Evolutionary conservation across 2,888 invertebrate genomes (phyloP).

Genomic region (Lycocerus yunnanus): DNA sequence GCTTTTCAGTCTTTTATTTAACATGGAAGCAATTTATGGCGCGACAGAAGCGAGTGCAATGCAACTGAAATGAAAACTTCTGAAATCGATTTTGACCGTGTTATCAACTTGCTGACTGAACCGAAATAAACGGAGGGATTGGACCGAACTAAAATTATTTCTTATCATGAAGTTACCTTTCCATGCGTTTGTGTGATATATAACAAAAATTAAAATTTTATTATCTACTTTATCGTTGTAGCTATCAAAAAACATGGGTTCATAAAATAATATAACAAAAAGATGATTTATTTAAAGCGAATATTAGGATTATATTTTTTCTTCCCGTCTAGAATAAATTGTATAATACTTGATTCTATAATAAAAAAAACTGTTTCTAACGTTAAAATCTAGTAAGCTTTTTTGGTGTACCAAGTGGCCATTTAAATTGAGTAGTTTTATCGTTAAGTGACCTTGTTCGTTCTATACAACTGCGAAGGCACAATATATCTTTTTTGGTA

Average conservation of each 20-base stretch:
- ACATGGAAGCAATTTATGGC: constrained; percentile 25
- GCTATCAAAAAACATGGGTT: neutral
- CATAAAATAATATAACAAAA: neutral
- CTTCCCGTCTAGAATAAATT: neutral
- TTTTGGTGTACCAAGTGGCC: neutral
- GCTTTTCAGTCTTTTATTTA: constrained; percentile 27
- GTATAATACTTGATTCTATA: neutral
- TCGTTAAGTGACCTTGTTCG: neutral
- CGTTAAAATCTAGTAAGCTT: neutral
- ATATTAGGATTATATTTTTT: neutral
- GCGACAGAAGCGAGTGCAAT: constrained; percentile 12
- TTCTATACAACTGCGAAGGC: neutral
- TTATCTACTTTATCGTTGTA: neutral
- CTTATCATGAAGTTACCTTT: constrained; percentile 1
- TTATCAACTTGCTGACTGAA: constrained; percentile 14
- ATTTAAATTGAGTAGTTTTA: neutral
- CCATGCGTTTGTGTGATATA: neutral
- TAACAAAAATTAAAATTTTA: neutral
- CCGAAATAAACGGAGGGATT: constrained; percentile 1
- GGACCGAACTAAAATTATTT: neutral
- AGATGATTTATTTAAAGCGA: neutral
- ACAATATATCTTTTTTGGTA: neutral
- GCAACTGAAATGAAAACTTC: constrained; percentile 21
- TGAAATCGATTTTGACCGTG: constrained; percentile 21
- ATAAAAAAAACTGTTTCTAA: neutral